phyloP scores from a whole-genome alignment of 2,113 vertebrate genomes.

The Tylochromis polylepis region DNA sequence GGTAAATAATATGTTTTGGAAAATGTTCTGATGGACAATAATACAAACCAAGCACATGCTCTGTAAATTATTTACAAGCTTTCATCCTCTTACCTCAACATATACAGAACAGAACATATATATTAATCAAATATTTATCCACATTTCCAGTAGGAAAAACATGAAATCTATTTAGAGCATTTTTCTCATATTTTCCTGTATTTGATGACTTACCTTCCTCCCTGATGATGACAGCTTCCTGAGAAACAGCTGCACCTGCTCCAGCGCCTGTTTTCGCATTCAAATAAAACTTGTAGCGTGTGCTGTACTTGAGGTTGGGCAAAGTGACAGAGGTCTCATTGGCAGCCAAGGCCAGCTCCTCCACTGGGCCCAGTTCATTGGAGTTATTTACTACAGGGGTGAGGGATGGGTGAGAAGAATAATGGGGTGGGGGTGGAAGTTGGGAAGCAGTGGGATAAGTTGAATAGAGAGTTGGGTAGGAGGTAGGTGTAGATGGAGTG shows the following conservation, averaged over 20 bases:
- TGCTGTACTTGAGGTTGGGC: conserved; percentile 90
- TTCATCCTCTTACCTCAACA: not conserved
- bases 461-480: conserved; percentile 6
- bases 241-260: conserved; percentile 80
- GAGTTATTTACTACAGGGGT: conserved; percentile 87
- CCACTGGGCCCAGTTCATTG: conserved; percentile 84
- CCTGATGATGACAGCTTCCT: conserved; percentile 86
- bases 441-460: conserved; percentile 25
- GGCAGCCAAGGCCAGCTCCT: conserved; percentile 84
- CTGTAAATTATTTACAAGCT: not conserved
- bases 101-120: not conserved
- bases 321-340: conserved; percentile 90
- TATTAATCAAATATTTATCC: not conserved
- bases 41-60: not conserved
- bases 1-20: not conserved
- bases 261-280: conserved; percentile 85
- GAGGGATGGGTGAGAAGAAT: conserved; percentile 28
- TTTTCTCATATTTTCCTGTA: not conserved
- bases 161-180: not conserved
- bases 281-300: conserved; percentile 96
- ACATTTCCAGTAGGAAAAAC: not conserved
- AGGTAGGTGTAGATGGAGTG: conserved; percentile 2
- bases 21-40: not conserved
- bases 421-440: conserved; percentile 14
- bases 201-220: conserved; percentile 86